Conservation (phyloP, 2,797 vertebrate genomes). For the Tangara arthus region DNA sequence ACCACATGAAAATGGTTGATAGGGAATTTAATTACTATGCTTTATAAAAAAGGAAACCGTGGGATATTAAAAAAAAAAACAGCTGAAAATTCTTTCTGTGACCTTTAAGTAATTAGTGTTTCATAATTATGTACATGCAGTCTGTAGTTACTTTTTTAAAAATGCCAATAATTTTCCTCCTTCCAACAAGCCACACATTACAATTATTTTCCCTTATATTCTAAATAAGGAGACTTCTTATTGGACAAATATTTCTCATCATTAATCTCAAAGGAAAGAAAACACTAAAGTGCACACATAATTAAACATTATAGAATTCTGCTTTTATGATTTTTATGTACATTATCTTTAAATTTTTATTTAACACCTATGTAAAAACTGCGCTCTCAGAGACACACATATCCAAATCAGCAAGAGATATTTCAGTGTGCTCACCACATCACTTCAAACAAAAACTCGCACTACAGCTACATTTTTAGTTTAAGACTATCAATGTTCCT, state of each 20-base stretch:
- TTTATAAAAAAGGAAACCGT: not conserved
- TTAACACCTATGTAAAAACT: not conserved
- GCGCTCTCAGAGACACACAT: not conserved
- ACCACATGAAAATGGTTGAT: constrained; percentile 9
- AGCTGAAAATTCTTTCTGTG: constrained; percentile 9
- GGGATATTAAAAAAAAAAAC: constrained; percentile 6
- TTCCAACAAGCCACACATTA: not conserved
- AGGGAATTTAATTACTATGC: constrained; percentile 32
- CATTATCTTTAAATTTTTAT: not conserved
- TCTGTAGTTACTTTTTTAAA: not conserved
- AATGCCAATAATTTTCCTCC: not conserved
- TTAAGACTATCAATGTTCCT: not conserved
- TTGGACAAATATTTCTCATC: not conserved
- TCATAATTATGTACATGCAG: constrained; percentile 2
- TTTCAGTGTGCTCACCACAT: not conserved
- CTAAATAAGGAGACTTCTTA: not conserved
- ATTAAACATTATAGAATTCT: not conserved
- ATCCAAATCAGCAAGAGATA: not conserved
- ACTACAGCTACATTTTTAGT: not conserved
- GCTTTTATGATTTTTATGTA: not conserved
- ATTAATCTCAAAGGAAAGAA: not conserved
- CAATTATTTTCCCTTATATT: not conserved
- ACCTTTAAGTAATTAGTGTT: constrained; percentile 46
- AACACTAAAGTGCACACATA: not conserved
- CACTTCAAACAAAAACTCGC: not conserved